These are phyloP conservation scores for Eospalax fontanierii DNA, from an alignment of 2,797 vertebrate genomes.

Conservation along the genomic window DNA sequence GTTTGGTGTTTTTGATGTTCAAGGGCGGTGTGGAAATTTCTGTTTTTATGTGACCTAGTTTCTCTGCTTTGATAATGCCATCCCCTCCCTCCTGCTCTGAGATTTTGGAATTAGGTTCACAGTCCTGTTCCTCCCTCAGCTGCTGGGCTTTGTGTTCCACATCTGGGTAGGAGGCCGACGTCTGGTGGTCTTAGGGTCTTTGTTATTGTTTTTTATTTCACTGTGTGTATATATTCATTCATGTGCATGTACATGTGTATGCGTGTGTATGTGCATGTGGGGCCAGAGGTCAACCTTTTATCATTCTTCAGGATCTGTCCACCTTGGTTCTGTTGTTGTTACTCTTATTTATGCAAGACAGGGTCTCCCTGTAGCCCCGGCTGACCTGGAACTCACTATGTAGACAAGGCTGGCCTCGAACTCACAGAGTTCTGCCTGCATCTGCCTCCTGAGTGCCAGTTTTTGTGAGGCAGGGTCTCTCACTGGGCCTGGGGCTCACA, in stretches of 20 bases:
- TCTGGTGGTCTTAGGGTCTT: neutral
- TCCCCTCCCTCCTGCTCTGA: neutral
- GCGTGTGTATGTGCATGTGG: too few species aligned
- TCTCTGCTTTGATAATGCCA: conserved; percentile 12
- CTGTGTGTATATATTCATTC: neutral
- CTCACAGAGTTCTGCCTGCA: neutral
- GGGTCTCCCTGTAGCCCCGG: neutral
- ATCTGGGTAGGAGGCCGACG: rapidly evolving
- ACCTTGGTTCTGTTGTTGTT: too few species aligned
- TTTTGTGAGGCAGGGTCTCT: too few species aligned
- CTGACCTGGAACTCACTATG: neutral
- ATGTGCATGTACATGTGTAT: neutral
- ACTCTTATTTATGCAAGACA: neutral
- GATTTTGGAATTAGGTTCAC: neutral
- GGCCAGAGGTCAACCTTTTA: neutral
- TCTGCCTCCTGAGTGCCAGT: too few species aligned
- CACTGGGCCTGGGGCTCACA: neutral
- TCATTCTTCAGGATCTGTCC: neutral
- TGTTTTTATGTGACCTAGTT: conserved; percentile 63
- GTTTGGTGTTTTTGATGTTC: conserved; percentile 63
- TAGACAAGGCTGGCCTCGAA: too few species aligned
- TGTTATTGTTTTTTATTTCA: neutral
- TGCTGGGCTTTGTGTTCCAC: rapidly evolving
- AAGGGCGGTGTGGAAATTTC: neutral
- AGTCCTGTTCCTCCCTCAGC: rapidly evolving